phyloP scores from a whole-genome alignment of 2,888 invertebrate genomes.

The Crepidodera aurea region DNA sequence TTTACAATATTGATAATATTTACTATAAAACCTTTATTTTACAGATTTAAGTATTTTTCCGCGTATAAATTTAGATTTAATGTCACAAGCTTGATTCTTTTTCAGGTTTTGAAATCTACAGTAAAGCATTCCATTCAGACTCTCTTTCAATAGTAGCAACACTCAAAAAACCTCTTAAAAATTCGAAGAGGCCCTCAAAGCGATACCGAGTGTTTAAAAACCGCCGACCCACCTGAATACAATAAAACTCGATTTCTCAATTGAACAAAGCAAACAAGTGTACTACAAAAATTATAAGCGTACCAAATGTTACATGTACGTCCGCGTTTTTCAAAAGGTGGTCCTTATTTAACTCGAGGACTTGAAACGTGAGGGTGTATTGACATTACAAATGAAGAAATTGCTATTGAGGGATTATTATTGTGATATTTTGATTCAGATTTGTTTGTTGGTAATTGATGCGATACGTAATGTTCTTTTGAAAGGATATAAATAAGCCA shows the following conservation, averaged over 20 bases:
- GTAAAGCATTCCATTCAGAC: not conserved
- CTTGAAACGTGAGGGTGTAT: conserved; percentile 13
- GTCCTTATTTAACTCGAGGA: conserved; percentile 26
- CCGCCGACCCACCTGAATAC: conserved; percentile 18
- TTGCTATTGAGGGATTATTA: conserved; percentile 23
- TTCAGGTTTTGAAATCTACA: not conserved
- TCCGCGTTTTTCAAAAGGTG: conserved; percentile 17
- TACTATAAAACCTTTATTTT: no score
- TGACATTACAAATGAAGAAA: conserved; percentile 31
- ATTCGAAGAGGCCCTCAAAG: conserved; percentile 14
- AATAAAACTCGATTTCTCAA: conserved; percentile 30
- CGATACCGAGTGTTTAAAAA: conserved; percentile 26
- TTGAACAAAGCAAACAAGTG: conserved; percentile 36
- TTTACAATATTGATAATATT: no score
- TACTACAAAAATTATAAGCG: conserved; percentile 31
- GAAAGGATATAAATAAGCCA: no score
- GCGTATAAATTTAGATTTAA: no score
- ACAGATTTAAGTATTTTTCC: no score
- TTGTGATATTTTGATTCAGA: conserved; percentile 13
- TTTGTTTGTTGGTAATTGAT: not conserved
- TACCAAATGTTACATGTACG: conserved; percentile 35
- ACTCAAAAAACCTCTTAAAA: conserved; percentile 13
- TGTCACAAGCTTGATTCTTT: not conserved
- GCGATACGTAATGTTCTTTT: no score
- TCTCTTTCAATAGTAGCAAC: not conserved